Base-by-base conservation (phyloP, 2,797 vertebrate genomes). In the Salmo trutta region DNA sequence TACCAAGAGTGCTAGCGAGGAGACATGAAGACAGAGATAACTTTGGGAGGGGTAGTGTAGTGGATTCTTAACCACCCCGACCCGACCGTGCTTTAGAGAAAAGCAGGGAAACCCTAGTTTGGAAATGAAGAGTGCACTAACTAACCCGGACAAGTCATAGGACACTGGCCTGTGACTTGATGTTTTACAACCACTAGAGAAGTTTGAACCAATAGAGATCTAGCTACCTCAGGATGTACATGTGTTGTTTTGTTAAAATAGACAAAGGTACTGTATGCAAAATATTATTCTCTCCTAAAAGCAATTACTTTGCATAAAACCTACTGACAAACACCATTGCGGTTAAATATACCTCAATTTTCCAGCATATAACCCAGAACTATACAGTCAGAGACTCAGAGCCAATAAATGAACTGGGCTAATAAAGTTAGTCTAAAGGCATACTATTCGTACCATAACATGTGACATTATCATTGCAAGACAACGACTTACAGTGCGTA, bases 181-280 rank as follows among this genome's bases (percentile, higher is more conserved):
- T 90, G 89, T 90, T 84, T 84, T 78, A 88, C 88, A 94, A 94
- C 93, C 94, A 95, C 93, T 93, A 88, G 90, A 86, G 82, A 91
- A 83, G 85, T 85, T 83, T 84, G 21, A 81, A 87, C 86, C 78
- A 78, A 47, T 47, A 14, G 41, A 92, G 88, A 94, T 94, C 41
- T 47, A 47, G 41, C 95, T 96, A 96, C 95, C 95, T 96, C 95
- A 95, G 84, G 82, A 83, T 87, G 86, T 90, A 86, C 82, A 85
- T 88, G 86, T 84, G 79, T 84, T 88, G 75, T 87, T 78, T 88
- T 90, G 81, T 79, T 85, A 84, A 86, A 81, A 47, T 47, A 47
- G 10, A 83, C 82, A 81, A 91, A 81, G 78, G 88, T 90, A 88
- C 88, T 87, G 88, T 86, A 86, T 65, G 68, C 82, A 79, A 93